phyloP scores from a whole-genome alignment of 2,888 invertebrate species.

The Dinocampus coccinellae region DNA sequence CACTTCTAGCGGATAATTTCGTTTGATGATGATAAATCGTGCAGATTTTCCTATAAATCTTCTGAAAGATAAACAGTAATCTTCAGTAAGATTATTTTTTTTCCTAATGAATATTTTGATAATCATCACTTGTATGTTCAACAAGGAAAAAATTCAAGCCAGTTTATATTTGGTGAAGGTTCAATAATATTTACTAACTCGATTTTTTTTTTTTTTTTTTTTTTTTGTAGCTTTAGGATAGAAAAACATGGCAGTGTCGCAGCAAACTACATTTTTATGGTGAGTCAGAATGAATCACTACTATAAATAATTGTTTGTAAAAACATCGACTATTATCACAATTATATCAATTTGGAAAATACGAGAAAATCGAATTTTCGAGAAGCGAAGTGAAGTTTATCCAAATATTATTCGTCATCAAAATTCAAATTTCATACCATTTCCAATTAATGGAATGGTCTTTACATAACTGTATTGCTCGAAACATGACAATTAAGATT shows the following conservation, averaged over 20 bases:
- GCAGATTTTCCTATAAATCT: too few species aligned
- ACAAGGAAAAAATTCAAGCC: too few species aligned
- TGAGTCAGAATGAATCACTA: not conserved
- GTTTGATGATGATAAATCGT: too few species aligned
- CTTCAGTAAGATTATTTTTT: too few species aligned
- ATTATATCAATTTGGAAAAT: not conserved
- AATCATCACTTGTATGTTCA: too few species aligned
- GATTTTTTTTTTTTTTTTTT: not conserved
- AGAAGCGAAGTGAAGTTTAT: not conserved
- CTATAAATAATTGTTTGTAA: not conserved
- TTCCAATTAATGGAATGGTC: not conserved
- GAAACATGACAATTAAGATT: not conserved
- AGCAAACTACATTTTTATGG: not conserved
- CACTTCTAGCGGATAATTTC: not conserved
- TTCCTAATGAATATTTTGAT: too few species aligned
- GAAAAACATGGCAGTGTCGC: not conserved
- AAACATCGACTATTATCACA: not conserved
- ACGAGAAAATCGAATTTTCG: not conserved
- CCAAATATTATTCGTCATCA: not conserved
- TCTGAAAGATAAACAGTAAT: too few species aligned
- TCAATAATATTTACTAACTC: not conserved
- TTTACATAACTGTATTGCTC: not conserved
- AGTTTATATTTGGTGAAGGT: not conserved
- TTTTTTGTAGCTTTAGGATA: not conserved
- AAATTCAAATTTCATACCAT: not conserved